Conservation (phyloP, 2,888 invertebrate species). For the Polyommatus iphigenia region DNA sequence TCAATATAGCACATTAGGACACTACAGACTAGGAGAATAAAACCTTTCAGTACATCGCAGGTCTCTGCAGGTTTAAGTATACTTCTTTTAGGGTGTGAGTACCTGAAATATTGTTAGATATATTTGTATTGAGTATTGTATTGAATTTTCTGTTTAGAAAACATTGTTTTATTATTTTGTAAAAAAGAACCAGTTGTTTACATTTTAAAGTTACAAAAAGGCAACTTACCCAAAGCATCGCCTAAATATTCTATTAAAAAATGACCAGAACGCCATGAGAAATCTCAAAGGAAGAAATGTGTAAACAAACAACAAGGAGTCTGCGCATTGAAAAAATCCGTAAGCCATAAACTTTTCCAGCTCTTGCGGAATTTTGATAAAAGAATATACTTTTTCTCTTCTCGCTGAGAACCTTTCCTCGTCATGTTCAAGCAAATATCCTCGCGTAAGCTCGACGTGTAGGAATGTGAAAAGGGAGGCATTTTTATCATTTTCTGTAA, state of each 20-base stretch:
- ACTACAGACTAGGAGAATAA: constrained; percentile 90
- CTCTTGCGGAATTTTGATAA: constrained; percentile 96
- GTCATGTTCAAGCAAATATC: constrained; percentile 96
- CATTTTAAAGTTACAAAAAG: not conserved
- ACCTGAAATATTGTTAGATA: constrained; percentile 50
- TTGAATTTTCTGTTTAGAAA: too few relatives aligned
- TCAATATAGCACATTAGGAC: constrained; percentile 95
- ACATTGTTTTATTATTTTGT: not conserved
- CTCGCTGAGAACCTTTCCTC: constrained; percentile 96
- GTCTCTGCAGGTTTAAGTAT: constrained; percentile 93
- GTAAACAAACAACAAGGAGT: constrained; percentile 98
- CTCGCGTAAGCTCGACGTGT: constrained; percentile 92
- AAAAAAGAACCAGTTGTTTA: not conserved
- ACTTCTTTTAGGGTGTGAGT: constrained; percentile 68
- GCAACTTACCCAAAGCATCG: constrained; percentile 85
- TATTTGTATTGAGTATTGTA: not conserved
- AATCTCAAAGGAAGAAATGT: constrained; percentile 98
- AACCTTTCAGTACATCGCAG: constrained; percentile 97
- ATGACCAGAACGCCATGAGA: constrained; percentile 90
- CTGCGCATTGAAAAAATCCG: constrained; percentile 97
- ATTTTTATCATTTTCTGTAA: constrained; percentile 66
- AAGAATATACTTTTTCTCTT: constrained; percentile 97
- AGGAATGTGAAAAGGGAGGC: constrained; percentile 85
- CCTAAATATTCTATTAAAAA: constrained; percentile 86
- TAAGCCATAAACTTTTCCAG: constrained; percentile 95